Evolutionary conservation across 1,140 invertebrate genomes (phyloP), one percentile per base, ranked within the genome.

Genomic region (Brachionus plicatilis): DNA sequence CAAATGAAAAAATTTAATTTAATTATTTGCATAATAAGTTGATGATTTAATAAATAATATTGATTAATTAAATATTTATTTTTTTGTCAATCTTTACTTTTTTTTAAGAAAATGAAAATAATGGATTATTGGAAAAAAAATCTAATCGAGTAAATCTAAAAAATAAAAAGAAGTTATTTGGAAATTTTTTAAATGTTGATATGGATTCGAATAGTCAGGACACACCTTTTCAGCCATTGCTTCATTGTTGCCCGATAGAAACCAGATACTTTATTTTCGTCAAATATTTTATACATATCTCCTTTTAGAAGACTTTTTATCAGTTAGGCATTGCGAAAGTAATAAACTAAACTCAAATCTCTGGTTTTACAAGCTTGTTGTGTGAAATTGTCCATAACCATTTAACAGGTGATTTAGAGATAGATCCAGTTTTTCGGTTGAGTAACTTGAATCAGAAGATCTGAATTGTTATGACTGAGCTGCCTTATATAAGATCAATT

Each of bases 401-500:
- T 91, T 88, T 99, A 99, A 12, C 96, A 97, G 8, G 97, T 98
- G 76, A 99, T 93, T 0, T 98, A 99, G 91, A 99, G 94, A 90
- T 97, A 99, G 65, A 99, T 95, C 85, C 97, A 95, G 89, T 99
- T 97, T 33, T 96, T 95, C 86, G 94, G 94, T 20, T 95, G 93
- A n/a, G 97, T 98, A 0, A 98, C 95, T 85, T 96, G 91, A 91
- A 99, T 99, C 33, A 99, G 92, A 20, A 99, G 91, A 0, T 93
- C 91, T 0, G 97, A 99, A 88, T 99, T 99, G 90, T 99, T n/a
- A n/a, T 97, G 72, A 99, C 92, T 56, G 97, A 99, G 87, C 95
- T 97, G 89, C 99, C 98, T 98, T 98, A n/a, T n/a, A n/a, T n/a
- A n/a, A 99, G 1, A 97, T 96, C 0, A 97, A 97, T 91, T 99